Base-by-base conservation (phyloP, 2,113 vertebrate species). In the Craseonycteris thonglongyai region DNA sequence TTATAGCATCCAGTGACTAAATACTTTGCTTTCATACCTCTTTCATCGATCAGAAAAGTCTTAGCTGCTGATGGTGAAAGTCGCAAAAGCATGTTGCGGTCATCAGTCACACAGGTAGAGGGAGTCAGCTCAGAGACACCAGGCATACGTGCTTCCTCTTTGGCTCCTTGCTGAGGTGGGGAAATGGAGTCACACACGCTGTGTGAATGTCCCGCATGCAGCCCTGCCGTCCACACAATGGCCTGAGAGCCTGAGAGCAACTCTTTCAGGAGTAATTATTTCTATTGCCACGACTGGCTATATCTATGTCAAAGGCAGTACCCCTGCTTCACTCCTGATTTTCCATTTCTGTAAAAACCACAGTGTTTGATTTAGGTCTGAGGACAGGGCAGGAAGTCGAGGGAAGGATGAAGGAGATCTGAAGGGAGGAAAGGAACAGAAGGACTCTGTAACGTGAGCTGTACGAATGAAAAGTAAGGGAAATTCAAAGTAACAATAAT, bases 401-500 rank as follows among this genome's bases (percentile, higher is more conserved):
- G 40, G 58, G 54, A 88, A 58, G 38, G 26, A 38, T n/a, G 9
- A 58, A 47, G 13, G n/a, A 81, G 38, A 94, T 71, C 83, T 61
- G 9, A 69, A 68, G 47, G 28, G 68, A 80, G 49, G 61, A 71
- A 78, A 88, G 71, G n/a, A 61, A 69, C 82, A 85, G 85, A 92
- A 82, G 45, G 28, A 42, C 21, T 69, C 42, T 54, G 76, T 40
- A 42, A 93, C 80, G 94, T 1, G 56, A 68, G 74, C 65, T 86
- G 72, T 42, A 59, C 58, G 86, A 71, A 96, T 96, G 86, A 33
- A 95, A 96, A 95, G 91, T 0, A 3, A 88, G 96, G 95, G 88
- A 94, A 92, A 95, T 96, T 90, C 5, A 0, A 94, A 97, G 88
- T 90, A 92, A 87, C 93, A 95, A 95, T 75, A 93, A 96, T 96